Evolutionary conservation across 1,140 invertebrate genomes (phyloP), one percentile per base, ranked within the genome.

Genomic region (Battus philenor): DNA sequence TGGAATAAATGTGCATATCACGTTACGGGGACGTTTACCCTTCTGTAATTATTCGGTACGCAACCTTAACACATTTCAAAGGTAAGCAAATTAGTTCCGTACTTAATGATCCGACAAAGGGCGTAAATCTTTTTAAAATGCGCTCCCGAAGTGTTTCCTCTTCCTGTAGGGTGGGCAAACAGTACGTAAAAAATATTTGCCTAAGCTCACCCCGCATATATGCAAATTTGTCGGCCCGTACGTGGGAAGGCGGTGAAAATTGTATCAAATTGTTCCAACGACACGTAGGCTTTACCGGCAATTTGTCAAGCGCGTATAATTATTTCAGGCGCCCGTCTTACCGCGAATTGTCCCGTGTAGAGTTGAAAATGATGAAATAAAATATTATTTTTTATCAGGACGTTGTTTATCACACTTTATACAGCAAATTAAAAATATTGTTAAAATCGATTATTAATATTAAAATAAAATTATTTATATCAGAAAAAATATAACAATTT

Each of bases 91-190:
- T 85, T 85, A 85, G 76, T 84, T 79, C 73, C 71, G 64, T 63
- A 82, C 68, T 80, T 85, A 85, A 82, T 85, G 80, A 78, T 77
- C 78, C 80, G 73, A 79, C 78, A 82, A 85, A 79, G 76, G 60
- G 80, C 67, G 77, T 82, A 84, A 84, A 84, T 84, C 80, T 84
- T 85, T 82, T 82, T 79, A 79, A 73, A 81, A 81, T 66, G 70
- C 74, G 60, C 67, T 46, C 71, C 66, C 67, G 44, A 59, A 73
- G 64, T 80, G 74, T 71, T 79, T 75, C 75, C 79, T 78, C 56
- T 80, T 71, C 69, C 67, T 60, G 62, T 68, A 62, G 69, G 69
- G 70, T 58, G 59, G 27, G 59, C 61, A 74, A 76, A 78, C 73
- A 67, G 73, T 70, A 70, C 53, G 73, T 78, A 72, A 82, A 85